A percentile compares a stretch with the other conserved stretches of the same genome.
Evolutionary conservation across 1,140 invertebrate species (phyloP).

Genomic region (Dermatophagoides farinae): DNA sequence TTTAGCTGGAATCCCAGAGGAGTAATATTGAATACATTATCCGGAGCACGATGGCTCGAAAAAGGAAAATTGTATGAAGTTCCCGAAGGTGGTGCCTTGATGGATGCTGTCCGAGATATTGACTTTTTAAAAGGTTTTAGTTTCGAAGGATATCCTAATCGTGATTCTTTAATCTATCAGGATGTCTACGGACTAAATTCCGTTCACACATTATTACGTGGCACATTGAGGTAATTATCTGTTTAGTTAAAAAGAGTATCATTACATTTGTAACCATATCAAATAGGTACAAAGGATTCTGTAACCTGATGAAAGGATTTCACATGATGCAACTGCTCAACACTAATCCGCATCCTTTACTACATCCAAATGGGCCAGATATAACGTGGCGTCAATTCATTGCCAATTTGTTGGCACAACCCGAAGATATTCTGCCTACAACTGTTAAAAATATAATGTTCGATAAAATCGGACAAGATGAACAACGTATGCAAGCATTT

Average conservation of each 20-base stretch:
- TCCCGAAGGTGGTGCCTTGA: conserved; percentile 43
- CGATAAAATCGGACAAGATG: conserved; percentile 46
- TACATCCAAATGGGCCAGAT: conserved; percentile 84
- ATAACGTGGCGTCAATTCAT: conserved; percentile 87
- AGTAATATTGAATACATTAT: conserved; percentile 68
- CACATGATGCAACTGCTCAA: conserved; percentile 72
- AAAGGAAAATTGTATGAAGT: conserved; percentile 44
- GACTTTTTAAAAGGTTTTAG: conserved; percentile 90
- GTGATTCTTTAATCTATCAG: conserved; percentile 76
- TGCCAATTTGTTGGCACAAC: conserved; percentile 59
- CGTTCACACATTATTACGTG: conserved; percentile 72
- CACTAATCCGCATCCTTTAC: conserved; percentile 53
- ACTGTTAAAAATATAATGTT: conserved; percentile 58
- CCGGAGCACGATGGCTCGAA: conserved; percentile 63
- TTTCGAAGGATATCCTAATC: conserved; percentile 84
- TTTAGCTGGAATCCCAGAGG: conserved; percentile 91
- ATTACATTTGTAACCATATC: not conserved
- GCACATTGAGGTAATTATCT: conserved; percentile 54
- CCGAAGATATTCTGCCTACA: conserved; percentile 77
- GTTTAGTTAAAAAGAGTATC: not conserved
- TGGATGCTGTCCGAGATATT: conserved; percentile 50
- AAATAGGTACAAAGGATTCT: conserved; percentile 43
- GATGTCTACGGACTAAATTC: conserved; percentile 53
- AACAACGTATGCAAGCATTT: conserved; percentile 43
- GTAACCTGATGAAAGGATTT: conserved; percentile 61